Evolutionary conservation across 2,113 vertebrate genomes (phyloP).

Genomic region (Tetrao urogallus): DNA sequence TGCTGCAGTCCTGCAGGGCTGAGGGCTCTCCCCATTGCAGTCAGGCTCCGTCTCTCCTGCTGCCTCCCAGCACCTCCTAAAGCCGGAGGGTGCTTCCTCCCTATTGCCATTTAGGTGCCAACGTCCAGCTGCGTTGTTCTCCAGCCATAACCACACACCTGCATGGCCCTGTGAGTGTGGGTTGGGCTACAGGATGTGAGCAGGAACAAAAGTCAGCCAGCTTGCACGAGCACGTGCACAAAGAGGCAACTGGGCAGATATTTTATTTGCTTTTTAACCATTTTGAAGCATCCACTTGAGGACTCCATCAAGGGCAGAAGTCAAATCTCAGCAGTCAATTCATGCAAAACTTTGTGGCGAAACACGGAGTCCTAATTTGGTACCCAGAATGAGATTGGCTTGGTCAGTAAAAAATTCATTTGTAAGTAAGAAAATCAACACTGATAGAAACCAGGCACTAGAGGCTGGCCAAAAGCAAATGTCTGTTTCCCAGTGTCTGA

Average conservation of each 20-base stretch:
- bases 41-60: not conserved
- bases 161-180: not conserved
- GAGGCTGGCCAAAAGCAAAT: not conserved
- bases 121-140: not conserved
- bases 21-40: not conserved
- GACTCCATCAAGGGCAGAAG: not conserved
- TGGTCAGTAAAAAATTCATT: not conserved
- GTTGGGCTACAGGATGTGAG: not conserved
- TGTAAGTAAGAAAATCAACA: not conserved
- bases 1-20: rapidly evolving
- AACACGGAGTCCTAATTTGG: not conserved
- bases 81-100: not conserved
- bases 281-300: not conserved
- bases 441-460: not conserved
- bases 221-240: not conserved
- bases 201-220: not conserved
- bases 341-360: not conserved
- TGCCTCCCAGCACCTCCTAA: not conserved
- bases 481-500: not conserved
- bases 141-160: not conserved
- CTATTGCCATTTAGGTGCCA: not conserved
- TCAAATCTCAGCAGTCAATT: not conserved
- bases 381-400: not conserved
- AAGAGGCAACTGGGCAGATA: not conserved
- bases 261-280: not conserved